A percentile compares a stretch with the other conserved stretches of the same genome.
Evolutionary conservation across 30 jellyfish, hydroid and myxozoan genomes (phyloP).

Genomic region (Hydra vulgaris): DNA sequence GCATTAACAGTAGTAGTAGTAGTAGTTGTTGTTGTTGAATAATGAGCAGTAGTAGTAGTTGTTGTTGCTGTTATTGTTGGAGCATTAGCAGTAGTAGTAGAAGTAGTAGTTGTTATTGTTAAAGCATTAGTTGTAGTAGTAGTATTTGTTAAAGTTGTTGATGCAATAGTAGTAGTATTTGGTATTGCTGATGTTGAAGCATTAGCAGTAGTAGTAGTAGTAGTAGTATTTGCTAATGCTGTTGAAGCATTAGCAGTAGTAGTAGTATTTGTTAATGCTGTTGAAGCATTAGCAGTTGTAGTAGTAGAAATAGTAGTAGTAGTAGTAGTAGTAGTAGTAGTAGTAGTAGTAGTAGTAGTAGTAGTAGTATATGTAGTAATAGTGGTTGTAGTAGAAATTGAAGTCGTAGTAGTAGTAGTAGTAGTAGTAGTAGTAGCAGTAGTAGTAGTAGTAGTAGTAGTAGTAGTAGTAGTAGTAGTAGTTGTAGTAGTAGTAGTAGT

Average conservation of each 20-base stretch:
- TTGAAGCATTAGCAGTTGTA: too few relatives aligned
- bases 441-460: constrained; percentile 8
- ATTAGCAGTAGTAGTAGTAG: too few relatives aligned
- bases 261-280: too few relatives aligned
- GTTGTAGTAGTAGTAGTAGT: constrained; percentile 5
- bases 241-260: too few relatives aligned
- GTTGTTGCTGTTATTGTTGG: background rate
- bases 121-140: too few relatives aligned
- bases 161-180: too few relatives aligned
- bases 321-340: background rate
- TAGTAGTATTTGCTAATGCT: too few relatives aligned
- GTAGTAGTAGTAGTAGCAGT: constrained; percentile 9
- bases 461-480: constrained; percentile 4
- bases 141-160: background rate
- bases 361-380: background rate
- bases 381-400: background rate
- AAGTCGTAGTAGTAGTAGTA: background rate
- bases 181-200: too few relatives aligned
- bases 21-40: background rate
- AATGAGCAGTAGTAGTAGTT: background rate
- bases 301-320: too few relatives aligned
- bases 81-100: background rate
- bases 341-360: constrained; percentile 6
- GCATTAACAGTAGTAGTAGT: constrained; percentile 1
- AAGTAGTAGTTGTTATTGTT: background rate